phyloP scores from a whole-genome alignment of 2,888 invertebrate species.

The Dicyrtoma fusca region DNA sequence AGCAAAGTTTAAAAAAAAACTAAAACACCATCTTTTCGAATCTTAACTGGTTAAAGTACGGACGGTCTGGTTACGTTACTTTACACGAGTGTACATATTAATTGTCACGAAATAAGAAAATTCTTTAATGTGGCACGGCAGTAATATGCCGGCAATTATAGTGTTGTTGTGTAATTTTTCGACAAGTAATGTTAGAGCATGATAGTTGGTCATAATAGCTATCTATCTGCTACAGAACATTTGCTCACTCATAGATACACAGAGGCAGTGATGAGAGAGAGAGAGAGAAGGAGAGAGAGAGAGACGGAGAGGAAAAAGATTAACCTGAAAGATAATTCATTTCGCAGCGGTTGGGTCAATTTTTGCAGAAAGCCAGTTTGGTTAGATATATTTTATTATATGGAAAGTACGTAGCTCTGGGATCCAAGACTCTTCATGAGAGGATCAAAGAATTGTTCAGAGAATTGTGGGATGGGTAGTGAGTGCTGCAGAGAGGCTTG shows the following conservation, averaged over 20 bases:
- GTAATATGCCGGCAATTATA: constrained; percentile 16
- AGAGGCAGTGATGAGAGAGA: constrained; percentile 10
- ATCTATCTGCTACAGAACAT: constrained; percentile 1
- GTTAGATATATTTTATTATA: constrained; percentile 3
- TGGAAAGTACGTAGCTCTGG: not conserved
- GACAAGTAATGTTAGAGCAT: constrained; percentile 20
- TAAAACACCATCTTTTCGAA: not conserved
- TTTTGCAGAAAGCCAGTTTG: constrained; percentile 38
- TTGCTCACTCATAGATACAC: not conserved
- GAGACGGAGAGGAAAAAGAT: constrained; percentile 39
- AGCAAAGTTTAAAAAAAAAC: not conserved
- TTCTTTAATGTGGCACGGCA: constrained; percentile 18
- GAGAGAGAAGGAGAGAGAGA: constrained; percentile 31
- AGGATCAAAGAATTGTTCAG: constrained; percentile 30
- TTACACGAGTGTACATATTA: constrained; percentile 4
- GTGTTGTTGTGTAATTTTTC: constrained; percentile 23
- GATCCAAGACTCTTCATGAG: not conserved
- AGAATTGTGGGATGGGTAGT: constrained; percentile 43
- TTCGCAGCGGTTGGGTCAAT: constrained; percentile 35
- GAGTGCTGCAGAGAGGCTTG: constrained; percentile 44
- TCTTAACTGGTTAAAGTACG: not conserved
- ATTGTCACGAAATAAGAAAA: constrained; percentile 26
- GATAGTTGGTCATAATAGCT: not conserved
- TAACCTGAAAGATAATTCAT: constrained; percentile 35
- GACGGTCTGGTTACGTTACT: not conserved